Base-by-base conservation (phyloP, 1,140 invertebrate species). In the Lordiphosa collinella region DNA sequence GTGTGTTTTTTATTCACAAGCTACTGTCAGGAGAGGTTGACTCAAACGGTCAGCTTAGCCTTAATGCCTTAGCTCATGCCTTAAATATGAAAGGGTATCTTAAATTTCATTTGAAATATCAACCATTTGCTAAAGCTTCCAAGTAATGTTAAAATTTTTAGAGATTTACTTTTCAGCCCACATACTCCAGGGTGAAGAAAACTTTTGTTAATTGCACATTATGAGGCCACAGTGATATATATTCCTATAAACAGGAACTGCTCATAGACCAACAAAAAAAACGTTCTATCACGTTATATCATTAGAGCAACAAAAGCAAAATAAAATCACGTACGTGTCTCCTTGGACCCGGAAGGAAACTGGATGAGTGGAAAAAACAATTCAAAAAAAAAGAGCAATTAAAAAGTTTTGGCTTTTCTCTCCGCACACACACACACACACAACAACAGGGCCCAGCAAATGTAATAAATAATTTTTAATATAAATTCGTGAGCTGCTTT, bases 391-490 rank as follows among this genome's bases (percentile, higher is more conserved):
- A 60, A 67, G 46, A 62, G 47, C 59, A 57, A 64, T 64, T 64
- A 64, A 64, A 64, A 64, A 64, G 48, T 64, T 64, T 64, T 43
- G 43, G 43, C 55, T 63, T 63, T 62, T 62, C 43, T 25, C 50
- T 51, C 16, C 47, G 22, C 38, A 31, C 55, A 57, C 25, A 36
- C 53, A 47, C 8, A 53, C 25, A 29, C 25, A 38, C 41, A 38
- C 41, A 54, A 58, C 37, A 50, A 50, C 38, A 35, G n/a, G 29
- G 14, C 9, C 8, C 35, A 25, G 32, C 52, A 70, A 70, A 70
- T 70, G 67, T 63, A 70, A 70, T 70, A 70, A 67, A 70, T 70
- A 70, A 70, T 70, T 70, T 70, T 70, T 70, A 70, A 70, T 70
- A 70, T 66, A 70, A 70, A 67, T 67, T 66, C 67, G 67, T 70